Conservation (phyloP, 2,888 invertebrate species). For the Dicranocentrus wangi region DNA sequence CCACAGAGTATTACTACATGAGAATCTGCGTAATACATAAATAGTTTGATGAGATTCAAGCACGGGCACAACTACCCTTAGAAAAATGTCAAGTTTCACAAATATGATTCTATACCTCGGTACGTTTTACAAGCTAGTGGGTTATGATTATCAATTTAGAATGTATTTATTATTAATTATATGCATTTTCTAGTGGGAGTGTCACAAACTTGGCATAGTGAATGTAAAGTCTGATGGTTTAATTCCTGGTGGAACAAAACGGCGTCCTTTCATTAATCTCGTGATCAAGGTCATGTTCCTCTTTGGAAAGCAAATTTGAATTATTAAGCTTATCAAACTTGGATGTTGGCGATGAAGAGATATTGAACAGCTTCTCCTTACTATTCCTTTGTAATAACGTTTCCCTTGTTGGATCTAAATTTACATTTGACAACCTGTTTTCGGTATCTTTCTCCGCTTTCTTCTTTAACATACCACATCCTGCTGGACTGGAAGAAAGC, state of each 20-base stretch:
- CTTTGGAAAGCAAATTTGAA: conserved; percentile 18
- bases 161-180: no score
- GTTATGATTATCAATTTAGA: no score
- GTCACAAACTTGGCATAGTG: no score
- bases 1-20: neutral
- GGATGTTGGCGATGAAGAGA: conserved; percentile 14
- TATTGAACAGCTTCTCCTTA: neutral
- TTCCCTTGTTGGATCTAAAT: conserved; percentile 31
- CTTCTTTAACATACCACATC: neutral
- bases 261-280: conserved; percentile 68
- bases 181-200: no score
- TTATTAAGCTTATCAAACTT: neutral
- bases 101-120: no score
- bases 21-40: neutral
- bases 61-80: no score
- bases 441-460: conserved; percentile 21
- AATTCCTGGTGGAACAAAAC: conserved; percentile 42
- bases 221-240: no score
- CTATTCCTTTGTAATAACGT: conserved; percentile 30
- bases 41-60: no score
- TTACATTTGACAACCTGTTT: neutral
- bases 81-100: no score
- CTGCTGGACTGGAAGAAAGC: conserved; percentile 16
- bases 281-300: conserved; percentile 61
- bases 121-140: no score